These are phyloP conservation scores for Tinea semifulvella DNA, from an alignment of 2,888 invertebrate species.

Conservation along the genomic window DNA sequence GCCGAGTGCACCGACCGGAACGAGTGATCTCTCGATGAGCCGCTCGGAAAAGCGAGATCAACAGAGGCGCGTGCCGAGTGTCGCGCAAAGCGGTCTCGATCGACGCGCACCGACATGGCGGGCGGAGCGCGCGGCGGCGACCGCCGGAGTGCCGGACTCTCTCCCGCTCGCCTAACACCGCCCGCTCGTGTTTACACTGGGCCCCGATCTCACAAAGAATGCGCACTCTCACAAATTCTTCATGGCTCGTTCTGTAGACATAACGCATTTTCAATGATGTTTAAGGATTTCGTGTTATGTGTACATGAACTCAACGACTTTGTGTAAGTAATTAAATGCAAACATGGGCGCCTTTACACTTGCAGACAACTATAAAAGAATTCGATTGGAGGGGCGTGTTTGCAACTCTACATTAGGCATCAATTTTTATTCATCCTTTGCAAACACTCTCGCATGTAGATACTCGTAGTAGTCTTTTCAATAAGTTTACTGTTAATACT, in stretches of 20 bases:
- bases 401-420: no score
- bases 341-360: no score
- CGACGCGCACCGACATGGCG: constrained; percentile 58
- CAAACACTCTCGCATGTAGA: no score
- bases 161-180: constrained; percentile 24
- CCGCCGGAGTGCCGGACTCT: constrained; percentile 51
- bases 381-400: no score
- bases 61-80: constrained; percentile 62
- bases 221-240: constrained; percentile 43
- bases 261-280: constrained; percentile 32
- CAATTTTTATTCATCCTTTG: no score
- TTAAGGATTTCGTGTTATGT: constrained; percentile 27
- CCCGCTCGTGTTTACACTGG: constrained; percentile 54
- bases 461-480: no score
- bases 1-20: constrained; percentile 58
- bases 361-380: no score
- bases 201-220: constrained; percentile 47
- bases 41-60: constrained; percentile 51
- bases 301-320: constrained; percentile 1
- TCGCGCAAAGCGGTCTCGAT: constrained; percentile 57
- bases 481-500: no score
- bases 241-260: constrained; percentile 36
- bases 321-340: constrained; percentile 1
- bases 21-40: constrained; percentile 53
- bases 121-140: constrained; percentile 59